A percentile compares a stretch with the other conserved stretches of the same genome.
Evolutionary conservation across 2,113 vertebrate genomes (phyloP).

Genomic region (Mus pahari): DNA sequence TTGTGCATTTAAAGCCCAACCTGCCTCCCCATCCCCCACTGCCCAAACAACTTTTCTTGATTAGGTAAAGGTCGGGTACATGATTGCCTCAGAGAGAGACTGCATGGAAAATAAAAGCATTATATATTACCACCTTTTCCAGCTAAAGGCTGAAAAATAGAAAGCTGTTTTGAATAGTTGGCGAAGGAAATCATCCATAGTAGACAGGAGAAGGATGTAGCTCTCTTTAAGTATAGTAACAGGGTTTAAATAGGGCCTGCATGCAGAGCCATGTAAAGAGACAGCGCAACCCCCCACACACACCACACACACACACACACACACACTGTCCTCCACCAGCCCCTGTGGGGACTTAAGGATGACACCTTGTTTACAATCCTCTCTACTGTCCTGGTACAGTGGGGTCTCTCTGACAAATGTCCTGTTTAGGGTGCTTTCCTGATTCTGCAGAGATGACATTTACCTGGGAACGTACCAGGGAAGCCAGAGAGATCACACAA

Average conservation of each 20-base stretch:
- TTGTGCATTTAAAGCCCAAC: conserved; percentile 81
- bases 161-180: conserved; percentile 56
- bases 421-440: conserved; percentile 11
- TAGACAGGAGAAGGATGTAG: background rate
- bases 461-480: conserved; percentile 16
- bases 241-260: conserved; percentile 39
- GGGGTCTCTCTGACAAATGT: background rate
- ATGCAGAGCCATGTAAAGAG: background rate
- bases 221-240: background rate
- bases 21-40: conserved; percentile 64
- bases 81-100: conserved; percentile 69
- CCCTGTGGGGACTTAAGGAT: background rate
- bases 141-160: conserved; percentile 62
- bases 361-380: background rate
- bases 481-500: background rate
- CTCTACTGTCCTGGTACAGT: background rate
- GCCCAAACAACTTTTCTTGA: conserved; percentile 76
- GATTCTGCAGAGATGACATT: background rate
- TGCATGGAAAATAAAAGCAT: conserved; percentile 69
- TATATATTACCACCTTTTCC: conserved; percentile 53
- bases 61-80: conserved; percentile 76
- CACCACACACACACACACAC: too few relatives aligned
- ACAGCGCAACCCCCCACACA: background rate
- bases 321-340: background rate
- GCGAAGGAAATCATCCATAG: conserved; percentile 49